Evolutionary conservation across 1,140 invertebrate genomes (phyloP), one percentile per base, ranked within the genome.

Genomic region (Pseudoatta argentina): DNA sequence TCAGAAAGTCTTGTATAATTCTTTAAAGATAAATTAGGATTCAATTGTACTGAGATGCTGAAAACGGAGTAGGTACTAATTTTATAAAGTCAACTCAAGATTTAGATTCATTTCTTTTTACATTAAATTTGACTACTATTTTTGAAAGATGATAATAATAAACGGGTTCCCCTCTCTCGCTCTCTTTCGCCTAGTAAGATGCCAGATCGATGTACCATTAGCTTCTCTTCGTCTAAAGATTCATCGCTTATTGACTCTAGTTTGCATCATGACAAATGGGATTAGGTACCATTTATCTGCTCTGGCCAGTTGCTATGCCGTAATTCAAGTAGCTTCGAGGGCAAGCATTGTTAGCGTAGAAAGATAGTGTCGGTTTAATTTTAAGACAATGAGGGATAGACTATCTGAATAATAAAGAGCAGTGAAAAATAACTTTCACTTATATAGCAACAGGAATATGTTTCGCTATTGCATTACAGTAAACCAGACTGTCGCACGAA

Each of bases 251-350:
- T 89, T 86, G 85, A 89, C 72, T 87, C 88, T 78, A 89, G 71
- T 89, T 89, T 89, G 66, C 88, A 89, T 86, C 87, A 78, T 51
- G 71, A 27, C 64, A 72, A 87, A 59, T 83, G 66, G 85, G 85
- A 91, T 91, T 71, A 85, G 79, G 76, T 91, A 91, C 66, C 87
- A 90, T 91, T 90, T 88, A 91, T 90, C 75, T 87, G 72, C 78
- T 88, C 83, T 63, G 76, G 81, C 89, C 75, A 81, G 87, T 89
- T 78, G 79, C 89, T 59, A 83, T 82, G 76, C 55, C 73, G 87
- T 91, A 90, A 91, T 91, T 91, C 79, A 89, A 91, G 57, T 79
- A 59, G 61, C 64, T 87, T 87, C 85, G 81, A 87, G 78, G 75
- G 72, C 24, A 57, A 63, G 76, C 72, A 89, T 86, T 89, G 88